Base-by-base conservation (phyloP, 2,888 invertebrate genomes). In the Drosophila leonis region DNA sequence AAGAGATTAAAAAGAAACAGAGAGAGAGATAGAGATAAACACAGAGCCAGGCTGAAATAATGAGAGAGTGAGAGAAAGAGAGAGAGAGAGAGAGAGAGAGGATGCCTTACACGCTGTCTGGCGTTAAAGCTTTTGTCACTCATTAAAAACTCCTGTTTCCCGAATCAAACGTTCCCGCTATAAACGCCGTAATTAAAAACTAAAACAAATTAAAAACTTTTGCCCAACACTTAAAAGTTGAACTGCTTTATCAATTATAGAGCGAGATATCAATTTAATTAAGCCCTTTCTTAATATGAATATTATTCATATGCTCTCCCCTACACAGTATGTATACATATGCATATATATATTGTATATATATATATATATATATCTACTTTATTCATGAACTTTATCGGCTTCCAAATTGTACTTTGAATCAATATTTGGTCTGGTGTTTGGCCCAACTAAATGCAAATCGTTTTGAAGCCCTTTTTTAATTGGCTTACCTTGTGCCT, bases 401-500 rank as follows among this genome's bases (percentile, higher is more conserved):
- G 31, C 31, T 31, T 4, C 20, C 20, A 42, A 12, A 42, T 44
- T 27, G 5, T 15, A 20, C 46, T 27, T 46, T 15, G 9, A 9
- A 1, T n/a, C 9, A n/a, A 15, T 27, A 46, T 46, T 46, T 27
- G 6, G 31, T n/a, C n/a, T n/a, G 10, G 2, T 31, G 12, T 18
- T 29, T 48, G n/a, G n/a, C 10, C 48, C 6, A n/a, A 12, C 18
- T 12, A 2, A 29, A 29, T 31, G 48, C 18, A 31, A 31, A 31
- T 48, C 12, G 29, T 31, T 48, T 6, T 12, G 18, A n/a, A 6
- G n/a, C 48, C 48, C 48, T 49, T 49, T 48, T 49, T 33, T 51
- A 52, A 52, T 52, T 52, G 20, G 37, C 39, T 27, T 39, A 54
- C 54, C 54, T 39, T 39, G 12, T 37, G 24, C 24, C 35, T 52